Evolutionary conservation across 2,797 vertebrate species (phyloP).

Genomic region (Distichodus sexfasciatus): DNA sequence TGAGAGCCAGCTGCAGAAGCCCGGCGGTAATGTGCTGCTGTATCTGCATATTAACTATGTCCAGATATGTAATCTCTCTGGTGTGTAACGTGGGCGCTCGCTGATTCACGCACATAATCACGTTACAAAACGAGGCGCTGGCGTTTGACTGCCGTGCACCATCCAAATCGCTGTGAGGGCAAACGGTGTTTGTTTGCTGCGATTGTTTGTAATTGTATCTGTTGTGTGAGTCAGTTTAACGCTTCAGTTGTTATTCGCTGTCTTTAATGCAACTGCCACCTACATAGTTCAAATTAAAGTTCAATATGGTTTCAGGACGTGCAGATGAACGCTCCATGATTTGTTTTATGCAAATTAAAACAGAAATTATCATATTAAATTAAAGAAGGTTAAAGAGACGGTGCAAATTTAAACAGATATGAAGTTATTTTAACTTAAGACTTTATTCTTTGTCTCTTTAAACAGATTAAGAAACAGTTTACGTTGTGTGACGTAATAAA

Average conservation of each 20-base stretch:
- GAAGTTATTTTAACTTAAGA: too few relatives aligned
- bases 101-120: slow-evolving; percentile 58
- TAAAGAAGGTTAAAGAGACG: too few relatives aligned
- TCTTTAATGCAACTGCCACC: background rate
- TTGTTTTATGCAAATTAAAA: too few relatives aligned
- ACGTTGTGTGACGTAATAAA: too few relatives aligned
- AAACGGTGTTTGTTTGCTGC: slow-evolving; percentile 3
- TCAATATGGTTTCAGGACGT: too few relatives aligned
- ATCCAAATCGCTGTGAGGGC: background rate
- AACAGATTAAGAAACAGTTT: too few relatives aligned
- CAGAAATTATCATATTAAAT: too few relatives aligned
- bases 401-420: too few relatives aligned
- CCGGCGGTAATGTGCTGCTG: background rate
- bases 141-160: background rate
- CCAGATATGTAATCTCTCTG: slow-evolving; percentile 49
- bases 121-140: slow-evolving; percentile 46
- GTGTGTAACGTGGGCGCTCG: slow-evolving; percentile 33
- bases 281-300: background rate
- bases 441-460: too few relatives aligned
- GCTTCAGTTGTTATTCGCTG: background rate
- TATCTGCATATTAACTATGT: slow-evolving; percentile 29
- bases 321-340: too few relatives aligned
- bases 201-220: background rate
- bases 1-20: background rate
- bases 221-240: slow-evolving; percentile 6